phyloP scores from a whole-genome alignment of 1,140 invertebrate species.

The Oedothorax gibbosus region DNA sequence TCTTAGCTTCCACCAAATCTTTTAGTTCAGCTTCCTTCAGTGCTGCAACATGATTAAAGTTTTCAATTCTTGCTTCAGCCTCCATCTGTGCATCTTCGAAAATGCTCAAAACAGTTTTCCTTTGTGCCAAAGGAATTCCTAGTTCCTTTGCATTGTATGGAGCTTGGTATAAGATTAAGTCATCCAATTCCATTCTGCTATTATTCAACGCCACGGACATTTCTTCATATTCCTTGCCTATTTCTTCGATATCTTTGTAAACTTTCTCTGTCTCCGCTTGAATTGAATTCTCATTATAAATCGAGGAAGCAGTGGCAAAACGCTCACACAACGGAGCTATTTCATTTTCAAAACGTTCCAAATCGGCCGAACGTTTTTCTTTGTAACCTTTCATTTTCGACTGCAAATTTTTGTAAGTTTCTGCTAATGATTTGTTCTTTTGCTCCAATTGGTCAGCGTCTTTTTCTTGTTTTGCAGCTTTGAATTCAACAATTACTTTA shows the following conservation, averaged over 20 bases:
- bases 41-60: neutral
- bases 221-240: neutral
- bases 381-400: constrained; percentile 20
- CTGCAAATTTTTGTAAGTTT: neutral
- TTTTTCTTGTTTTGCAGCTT: constrained; percentile 11
- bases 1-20: neutral
- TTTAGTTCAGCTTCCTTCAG: constrained; percentile 12
- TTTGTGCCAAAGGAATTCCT: constrained; percentile 25
- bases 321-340: constrained; percentile 3
- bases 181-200: constrained; percentile 31
- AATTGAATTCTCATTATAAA: constrained; percentile 13
- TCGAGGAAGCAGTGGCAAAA: neutral
- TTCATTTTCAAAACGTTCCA: constrained; percentile 21
- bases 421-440: neutral
- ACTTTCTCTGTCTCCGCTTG: constrained; percentile 22
- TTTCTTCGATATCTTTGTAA: neutral
- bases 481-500: neutral
- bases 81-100: constrained; percentile 4
- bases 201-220: neutral
- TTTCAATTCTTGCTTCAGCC: neutral
- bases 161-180: constrained; percentile 32
- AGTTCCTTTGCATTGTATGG: constrained; percentile 5
- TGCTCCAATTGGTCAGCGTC: constrained; percentile 11
- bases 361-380: constrained; percentile 16
- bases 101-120: constrained; percentile 6